Evolutionary conservation across 2,888 invertebrate species (phyloP).

Genomic region (Timema podura): DNA sequence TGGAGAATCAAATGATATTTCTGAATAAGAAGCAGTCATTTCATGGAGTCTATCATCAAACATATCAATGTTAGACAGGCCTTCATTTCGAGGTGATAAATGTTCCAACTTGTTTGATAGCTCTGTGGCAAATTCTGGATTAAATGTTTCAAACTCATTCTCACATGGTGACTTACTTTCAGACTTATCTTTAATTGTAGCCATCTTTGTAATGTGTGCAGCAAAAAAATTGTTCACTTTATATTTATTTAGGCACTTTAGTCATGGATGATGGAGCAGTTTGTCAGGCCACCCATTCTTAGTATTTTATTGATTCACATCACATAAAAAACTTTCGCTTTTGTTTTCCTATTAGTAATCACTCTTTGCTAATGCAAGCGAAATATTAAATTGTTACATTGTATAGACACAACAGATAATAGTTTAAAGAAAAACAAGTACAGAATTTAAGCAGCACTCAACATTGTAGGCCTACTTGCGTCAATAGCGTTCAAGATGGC

Average conservation of each 20-base stretch:
- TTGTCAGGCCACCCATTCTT: no score
- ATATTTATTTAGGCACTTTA: neutral
- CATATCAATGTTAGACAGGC: conserved; percentile 27
- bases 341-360: no score
- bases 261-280: no score
- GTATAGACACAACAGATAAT: no score
- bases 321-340: no score
- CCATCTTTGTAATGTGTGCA: conserved; percentile 12
- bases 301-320: no score
- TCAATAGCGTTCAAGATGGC: no score
- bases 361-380: no score
- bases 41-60: conserved; percentile 38
- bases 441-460: no score
- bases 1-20: conserved; percentile 70
- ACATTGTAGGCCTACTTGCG: no score
- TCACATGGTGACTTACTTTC: conserved; percentile 22
- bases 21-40: conserved; percentile 76
- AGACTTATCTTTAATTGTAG: conserved; percentile 1
- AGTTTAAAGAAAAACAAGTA: no score
- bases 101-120: conserved; percentile 28
- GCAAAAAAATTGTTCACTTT: neutral
- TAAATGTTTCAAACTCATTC: conserved; percentile 26
- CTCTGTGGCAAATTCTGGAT: conserved; percentile 29
- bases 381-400: no score
- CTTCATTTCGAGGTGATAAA: conserved; percentile 29